Evolutionary conservation across 2,113 vertebrate species (phyloP).

Genomic region (Seriola rivoliana): DNA sequence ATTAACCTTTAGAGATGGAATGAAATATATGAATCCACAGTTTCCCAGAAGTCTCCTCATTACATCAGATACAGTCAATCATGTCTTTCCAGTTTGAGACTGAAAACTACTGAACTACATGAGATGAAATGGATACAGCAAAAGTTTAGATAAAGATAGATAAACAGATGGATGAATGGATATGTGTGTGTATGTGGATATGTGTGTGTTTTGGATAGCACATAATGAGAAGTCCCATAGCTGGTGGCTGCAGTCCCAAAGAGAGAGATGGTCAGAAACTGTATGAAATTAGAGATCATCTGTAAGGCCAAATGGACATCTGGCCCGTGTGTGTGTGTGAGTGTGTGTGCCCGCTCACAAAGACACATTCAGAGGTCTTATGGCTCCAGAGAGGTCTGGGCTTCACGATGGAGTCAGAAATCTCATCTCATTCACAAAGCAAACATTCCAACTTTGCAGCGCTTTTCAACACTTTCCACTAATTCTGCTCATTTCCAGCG

Average conservation of each 20-base stretch:
- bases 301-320: slow-evolving; percentile 54
- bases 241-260: slow-evolving; percentile 26
- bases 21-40: slow-evolving; percentile 6
- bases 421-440: slow-evolving; percentile 75
- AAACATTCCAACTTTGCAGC: slow-evolving; percentile 70
- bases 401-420: slow-evolving; percentile 69
- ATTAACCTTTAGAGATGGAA: background rate
- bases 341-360: slow-evolving; percentile 51
- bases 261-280: slow-evolving; percentile 58
- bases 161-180: slow-evolving; percentile 38
- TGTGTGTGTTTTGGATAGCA: slow-evolving; percentile 39
- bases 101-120: slow-evolving; percentile 22
- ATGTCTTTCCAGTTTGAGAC: background rate
- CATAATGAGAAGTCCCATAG: slow-evolving; percentile 35
- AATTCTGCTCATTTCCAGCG: slow-evolving; percentile 67
- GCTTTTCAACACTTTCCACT: slow-evolving; percentile 76
- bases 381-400: slow-evolving; percentile 52
- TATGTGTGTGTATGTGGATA: background rate
- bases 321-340: slow-evolving; percentile 16
- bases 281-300: slow-evolving; percentile 61
- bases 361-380: slow-evolving; percentile 67
- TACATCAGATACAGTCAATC: slow-evolving; percentile 3
- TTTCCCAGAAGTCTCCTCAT: slow-evolving; percentile 6
- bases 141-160: slow-evolving; percentile 34
- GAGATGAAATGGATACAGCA: slow-evolving; percentile 18